phyloP scores from a whole-genome alignment of 2,888 invertebrate species.

The Cinara cedri region DNA sequence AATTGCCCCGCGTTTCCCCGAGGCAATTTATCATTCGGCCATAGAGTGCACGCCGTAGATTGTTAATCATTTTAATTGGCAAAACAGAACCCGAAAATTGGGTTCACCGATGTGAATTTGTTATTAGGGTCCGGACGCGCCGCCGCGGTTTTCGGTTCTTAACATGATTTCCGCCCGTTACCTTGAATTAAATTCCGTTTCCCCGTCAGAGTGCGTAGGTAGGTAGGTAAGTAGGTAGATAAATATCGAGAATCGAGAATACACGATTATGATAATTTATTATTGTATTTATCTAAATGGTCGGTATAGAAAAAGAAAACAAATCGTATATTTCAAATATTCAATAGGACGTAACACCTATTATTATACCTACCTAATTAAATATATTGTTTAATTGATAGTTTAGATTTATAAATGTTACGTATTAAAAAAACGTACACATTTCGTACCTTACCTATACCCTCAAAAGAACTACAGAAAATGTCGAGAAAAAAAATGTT shows the following conservation, averaged over 20 bases:
- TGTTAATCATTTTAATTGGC: conserved; percentile 53
- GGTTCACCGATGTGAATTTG: conserved; percentile 36
- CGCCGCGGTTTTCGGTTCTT: neutral
- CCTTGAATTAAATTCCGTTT: conserved; percentile 6
- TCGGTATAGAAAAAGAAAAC: neutral
- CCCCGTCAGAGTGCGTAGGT: neutral
- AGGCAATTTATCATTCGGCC: conserved; percentile 28
- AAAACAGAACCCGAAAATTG: conserved; percentile 37
- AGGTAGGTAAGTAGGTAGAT: neutral
- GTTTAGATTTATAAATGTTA: too few relatives aligned
- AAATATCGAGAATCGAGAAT: neutral
- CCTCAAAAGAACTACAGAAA: too few relatives aligned
- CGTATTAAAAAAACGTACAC: too few relatives aligned
- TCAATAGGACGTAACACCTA: too few relatives aligned
- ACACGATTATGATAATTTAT: neutral
- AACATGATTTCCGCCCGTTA: neutral
- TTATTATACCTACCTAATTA: too few relatives aligned
- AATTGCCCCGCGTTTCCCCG: conserved; percentile 25
- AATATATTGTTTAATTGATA: too few relatives aligned
- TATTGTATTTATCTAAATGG: neutral
- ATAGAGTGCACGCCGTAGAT: conserved; percentile 8
- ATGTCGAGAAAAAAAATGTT: too few relatives aligned
- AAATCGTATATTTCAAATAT: too few relatives aligned
- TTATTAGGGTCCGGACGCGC: neutral
- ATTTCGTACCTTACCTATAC: too few relatives aligned